Evolutionary conservation across 2,113 vertebrate genomes (phyloP).

Genomic region (Nothoprocta perdicaria): DNA sequence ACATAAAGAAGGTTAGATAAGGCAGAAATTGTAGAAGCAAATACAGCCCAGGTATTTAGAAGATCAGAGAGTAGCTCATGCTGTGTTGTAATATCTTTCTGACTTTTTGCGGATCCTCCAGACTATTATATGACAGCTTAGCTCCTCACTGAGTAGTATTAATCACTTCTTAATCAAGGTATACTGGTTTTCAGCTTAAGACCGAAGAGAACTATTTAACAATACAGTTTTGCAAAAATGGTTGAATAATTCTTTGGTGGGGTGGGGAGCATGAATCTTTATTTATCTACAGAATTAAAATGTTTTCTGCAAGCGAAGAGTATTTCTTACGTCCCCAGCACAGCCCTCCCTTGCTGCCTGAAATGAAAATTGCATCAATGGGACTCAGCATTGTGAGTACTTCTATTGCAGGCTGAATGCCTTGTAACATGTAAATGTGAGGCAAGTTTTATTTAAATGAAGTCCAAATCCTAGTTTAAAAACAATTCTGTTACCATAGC

Average conservation of each 20-base stretch:
- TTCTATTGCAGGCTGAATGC: conserved; percentile 33
- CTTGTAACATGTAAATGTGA: conserved; percentile 60
- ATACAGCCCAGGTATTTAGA: conserved; percentile 71
- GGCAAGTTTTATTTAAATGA: conserved; percentile 64
- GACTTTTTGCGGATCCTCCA: conserved; percentile 53
- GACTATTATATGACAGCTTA: conserved; percentile 69
- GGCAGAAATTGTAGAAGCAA: conserved; percentile 66
- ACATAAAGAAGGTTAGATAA: conserved; percentile 68
- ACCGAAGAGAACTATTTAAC: conserved; percentile 56
- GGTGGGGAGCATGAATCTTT: not conserved
- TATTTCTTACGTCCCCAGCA: not conserved
- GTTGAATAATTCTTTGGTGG: conserved; percentile 7
- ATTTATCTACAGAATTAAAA: conserved; percentile 47
- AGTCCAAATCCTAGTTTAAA: conserved; percentile 57
- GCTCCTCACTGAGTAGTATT: conserved; percentile 66
- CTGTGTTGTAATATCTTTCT: conserved; percentile 58
- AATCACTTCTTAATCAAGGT: conserved; percentile 58
- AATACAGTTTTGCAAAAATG: conserved; percentile 2
- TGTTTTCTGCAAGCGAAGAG: conserved; percentile 39
- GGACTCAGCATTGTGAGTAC: conserved; percentile 27
- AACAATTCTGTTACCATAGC: conserved; percentile 69
- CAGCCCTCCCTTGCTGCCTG: not conserved
- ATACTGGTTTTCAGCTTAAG: conserved; percentile 64
- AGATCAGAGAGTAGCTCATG: conserved; percentile 71
- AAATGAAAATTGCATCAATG: conserved; percentile 67